Evolutionary conservation across 2,888 invertebrate species (phyloP), one percentile per base, ranked within the genome.

Genomic region (Thereva unica): DNA sequence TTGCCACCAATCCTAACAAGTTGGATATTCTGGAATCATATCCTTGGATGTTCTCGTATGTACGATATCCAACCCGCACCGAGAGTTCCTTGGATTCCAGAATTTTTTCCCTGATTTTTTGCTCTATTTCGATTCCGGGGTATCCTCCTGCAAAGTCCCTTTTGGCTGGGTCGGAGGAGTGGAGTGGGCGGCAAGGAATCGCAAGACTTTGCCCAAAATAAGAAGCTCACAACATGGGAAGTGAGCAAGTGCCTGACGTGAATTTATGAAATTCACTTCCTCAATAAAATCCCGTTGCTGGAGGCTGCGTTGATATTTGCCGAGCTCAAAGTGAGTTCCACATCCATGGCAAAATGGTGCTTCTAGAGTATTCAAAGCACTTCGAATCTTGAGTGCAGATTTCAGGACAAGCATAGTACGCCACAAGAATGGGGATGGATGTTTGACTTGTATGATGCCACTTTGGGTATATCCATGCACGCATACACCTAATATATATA

Each of bases 191-290:
- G 23, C 23, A 23, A 23, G 23, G 23, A 23, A 23, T 23, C 23
- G 23, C 23, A 23, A 23, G 23, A 23, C 23, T 23, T 23, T 23
- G 23, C 23, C 23, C 23, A 23, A 37, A 53, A 53, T 53, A 53
- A 61, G 8, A 61, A 61, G 34, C 38, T 40, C 49, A 59, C 37
- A 23, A 52, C 10, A 66, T 44, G 55, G 56, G 53, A 59, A 66
- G 63, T 61, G 65, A 61, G 56, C 56, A 61, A 63, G 59, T 34
- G 45, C 45, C 66, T 68, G 56, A 66, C 66, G 56, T 56, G 68
- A 68, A 68, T 68, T 66, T 68, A 68, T 68, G 68, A 66, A 68
- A 68, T 68, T 66, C 68, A 66, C 63, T 68, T 68, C 68, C 68
- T 66, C 68, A 68, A 68, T 68, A 66, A 68, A 68, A 65, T 53